Base-by-base conservation (phyloP, 2,888 invertebrate genomes). In the Rhingia rostrata region DNA sequence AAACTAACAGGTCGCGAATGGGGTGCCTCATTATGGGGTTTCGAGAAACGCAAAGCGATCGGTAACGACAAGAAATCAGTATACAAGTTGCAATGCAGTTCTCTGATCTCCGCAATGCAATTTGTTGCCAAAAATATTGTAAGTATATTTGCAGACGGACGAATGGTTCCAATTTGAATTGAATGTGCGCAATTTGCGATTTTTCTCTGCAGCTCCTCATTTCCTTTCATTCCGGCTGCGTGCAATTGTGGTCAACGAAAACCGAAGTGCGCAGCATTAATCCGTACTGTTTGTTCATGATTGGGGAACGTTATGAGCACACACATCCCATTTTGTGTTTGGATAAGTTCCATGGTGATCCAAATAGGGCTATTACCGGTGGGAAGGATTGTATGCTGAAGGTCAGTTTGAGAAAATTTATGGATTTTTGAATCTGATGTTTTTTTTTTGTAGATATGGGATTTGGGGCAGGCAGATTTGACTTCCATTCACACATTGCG, bases 181-280 rank as follows among this genome's bases (percentile, higher is more conserved):
- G 22, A 22, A 22, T 22, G 22, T 22, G 22, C 22, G 22, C 22
- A 37, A 41, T n/a, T 43, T 45, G 10, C 2, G 9, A 14, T 9
- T 22, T 9, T 41, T 41, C 6, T 37, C 53, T 43, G 30, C 56
- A 89, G 89, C 85, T 91, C 37, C 84, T 91, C 47, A 78, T 90
- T 58, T 89, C 90, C 0, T 75, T 89, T 33, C 89, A 89, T 9
- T 88, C 89, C 70, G 89, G 90, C 0, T 86, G 88, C 6, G 73
- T 91, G 2, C 90, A 91, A 77, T 87, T 89, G 4, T 91, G 91
- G 91, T 91, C 92, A 2, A 92, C 91, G 0, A 88, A 88, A 69
- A 89, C 92, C 0, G 88, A 88, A 39, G 88, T 89, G 33, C 88
- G 90, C 9, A 51, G 87, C 3, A 64, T 86, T 9, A 82, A 87